Conservation (phyloP, 2,113 vertebrate species). For the Pica pica region DNA sequence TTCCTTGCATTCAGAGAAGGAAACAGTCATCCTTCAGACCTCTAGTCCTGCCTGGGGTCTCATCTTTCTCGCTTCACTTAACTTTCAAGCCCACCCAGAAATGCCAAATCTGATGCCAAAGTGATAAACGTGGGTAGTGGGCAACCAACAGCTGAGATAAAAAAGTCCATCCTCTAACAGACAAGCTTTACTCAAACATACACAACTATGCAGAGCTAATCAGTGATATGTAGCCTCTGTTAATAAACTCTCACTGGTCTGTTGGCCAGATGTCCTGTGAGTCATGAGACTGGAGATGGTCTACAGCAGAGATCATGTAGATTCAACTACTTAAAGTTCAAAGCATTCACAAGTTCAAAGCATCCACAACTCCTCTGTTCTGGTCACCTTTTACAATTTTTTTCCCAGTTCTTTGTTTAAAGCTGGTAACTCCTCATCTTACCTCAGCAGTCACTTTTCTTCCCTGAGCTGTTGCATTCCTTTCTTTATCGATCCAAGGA, state of each 20-base stretch:
- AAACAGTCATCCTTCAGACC: background rate
- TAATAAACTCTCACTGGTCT: conserved; percentile 20
- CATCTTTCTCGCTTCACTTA: background rate
- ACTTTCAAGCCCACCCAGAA: conserved; percentile 38
- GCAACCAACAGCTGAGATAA: background rate
- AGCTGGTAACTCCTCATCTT: background rate
- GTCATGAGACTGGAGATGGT: background rate
- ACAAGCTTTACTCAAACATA: background rate
- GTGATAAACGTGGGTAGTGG: background rate
- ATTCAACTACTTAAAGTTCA: conserved; percentile 43
- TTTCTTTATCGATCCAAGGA: conserved; percentile 37
- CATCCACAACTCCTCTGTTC: conserved; percentile 13
- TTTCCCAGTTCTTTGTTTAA: conserved; percentile 10
- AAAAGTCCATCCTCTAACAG: background rate
- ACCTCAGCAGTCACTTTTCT: conserved; percentile 25
- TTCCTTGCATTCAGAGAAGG: background rate
- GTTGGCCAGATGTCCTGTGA: conserved; percentile 38
- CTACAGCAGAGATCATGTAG: conserved; percentile 47
- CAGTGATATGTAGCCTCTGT: background rate
- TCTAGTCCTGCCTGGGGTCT: background rate
- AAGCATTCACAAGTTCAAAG: conserved; percentile 59
- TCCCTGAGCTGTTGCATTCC: conserved; percentile 15
- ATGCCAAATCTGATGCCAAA: background rate
- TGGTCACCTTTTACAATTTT: conserved; percentile 12
- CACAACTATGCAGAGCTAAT: background rate